phyloP scores from a whole-genome alignment of 2,888 invertebrate genomes.

The Eupithecia dodoneata region DNA sequence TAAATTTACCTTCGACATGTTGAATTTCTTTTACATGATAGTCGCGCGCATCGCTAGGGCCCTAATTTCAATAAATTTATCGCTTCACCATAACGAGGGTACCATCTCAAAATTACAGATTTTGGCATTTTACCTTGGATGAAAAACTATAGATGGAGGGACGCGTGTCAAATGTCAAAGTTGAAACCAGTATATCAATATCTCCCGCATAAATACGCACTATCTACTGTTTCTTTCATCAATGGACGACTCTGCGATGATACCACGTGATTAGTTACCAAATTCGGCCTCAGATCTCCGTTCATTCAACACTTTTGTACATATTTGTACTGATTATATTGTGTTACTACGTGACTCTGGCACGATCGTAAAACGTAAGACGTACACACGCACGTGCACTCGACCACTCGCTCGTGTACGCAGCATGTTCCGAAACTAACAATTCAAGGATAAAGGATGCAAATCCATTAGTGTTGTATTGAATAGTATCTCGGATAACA shows the following conservation, averaged over 20 bases:
- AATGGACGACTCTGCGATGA: too few relatives aligned
- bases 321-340: constrained; percentile 47
- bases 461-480: constrained; percentile 24
- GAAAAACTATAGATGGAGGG: too few relatives aligned
- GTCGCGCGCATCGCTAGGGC: constrained; percentile 13
- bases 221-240: too few relatives aligned
- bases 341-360: constrained; percentile 50
- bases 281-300: constrained; percentile 15
- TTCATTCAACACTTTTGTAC: constrained; percentile 38
- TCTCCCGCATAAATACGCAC: too few relatives aligned
- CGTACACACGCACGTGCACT: constrained; percentile 48
- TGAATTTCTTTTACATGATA: constrained; percentile 25
- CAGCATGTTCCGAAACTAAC: constrained; percentile 32
- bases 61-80: too few relatives aligned
- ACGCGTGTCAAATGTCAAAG: too few relatives aligned
- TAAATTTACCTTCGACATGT: constrained; percentile 25
- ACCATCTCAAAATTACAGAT: too few relatives aligned
- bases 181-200: too few relatives aligned
- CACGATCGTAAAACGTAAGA: constrained; percentile 45
- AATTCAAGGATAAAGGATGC: constrained; percentile 13
- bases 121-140: too few relatives aligned
- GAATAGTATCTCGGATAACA: constrained; percentile 20
- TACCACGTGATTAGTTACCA: too few relatives aligned
- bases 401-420: constrained; percentile 38
- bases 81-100: too few relatives aligned